Evolutionary conservation across 2,888 invertebrate species (phyloP).

Genomic region (Drosophila fungiperda): DNA sequence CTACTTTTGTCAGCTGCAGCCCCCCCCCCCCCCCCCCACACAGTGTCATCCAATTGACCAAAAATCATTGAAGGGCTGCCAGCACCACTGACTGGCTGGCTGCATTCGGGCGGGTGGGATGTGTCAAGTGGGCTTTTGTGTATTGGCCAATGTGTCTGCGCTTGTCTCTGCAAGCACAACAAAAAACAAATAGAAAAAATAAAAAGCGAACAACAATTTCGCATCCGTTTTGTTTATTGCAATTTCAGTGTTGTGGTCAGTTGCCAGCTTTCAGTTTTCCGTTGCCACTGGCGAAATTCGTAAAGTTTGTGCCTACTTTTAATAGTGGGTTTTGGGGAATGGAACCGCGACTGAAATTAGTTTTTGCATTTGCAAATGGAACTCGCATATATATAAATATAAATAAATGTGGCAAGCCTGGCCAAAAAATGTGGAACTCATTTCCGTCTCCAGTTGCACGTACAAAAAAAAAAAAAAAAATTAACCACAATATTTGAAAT

Average conservation of each 20-base stretch:
- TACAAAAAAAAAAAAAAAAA: slow-evolving; percentile 49
- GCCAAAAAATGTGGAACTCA: slow-evolving; percentile 52
- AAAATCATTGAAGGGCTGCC: slow-evolving; percentile 54
- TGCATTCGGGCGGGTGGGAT: neutral
- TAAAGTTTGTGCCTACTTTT: slow-evolving; percentile 58
- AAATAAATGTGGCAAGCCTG: slow-evolving; percentile 35
- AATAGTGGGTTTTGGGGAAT: slow-evolving; percentile 8
- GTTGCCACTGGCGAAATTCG: slow-evolving; percentile 58
- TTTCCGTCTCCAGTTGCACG: slow-evolving; percentile 50
- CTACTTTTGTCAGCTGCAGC: slow-evolving; percentile 17
- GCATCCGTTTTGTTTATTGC: slow-evolving; percentile 66
- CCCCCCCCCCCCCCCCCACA: neutral
- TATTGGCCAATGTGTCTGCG: slow-evolving; percentile 50
- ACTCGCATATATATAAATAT: slow-evolving; percentile 12
- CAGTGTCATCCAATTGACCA: slow-evolving; percentile 63
- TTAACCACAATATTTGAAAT: slow-evolving; percentile 78
- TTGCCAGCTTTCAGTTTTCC: slow-evolving; percentile 29
- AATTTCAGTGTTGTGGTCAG: slow-evolving; percentile 49
- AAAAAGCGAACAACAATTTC: slow-evolving; percentile 53
- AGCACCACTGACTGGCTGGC: neutral
- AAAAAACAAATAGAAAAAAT: slow-evolving; percentile 9
- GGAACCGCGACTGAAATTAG: slow-evolving; percentile 46
- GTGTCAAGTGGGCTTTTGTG: slow-evolving; percentile 45
- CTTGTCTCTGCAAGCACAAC: slow-evolving; percentile 22
- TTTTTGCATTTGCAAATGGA: slow-evolving; percentile 58